Evolutionary conservation across 1,140 invertebrate species (phyloP), one percentile per base, ranked within the genome.

Genomic region (Geopemphigus sp.): DNA sequence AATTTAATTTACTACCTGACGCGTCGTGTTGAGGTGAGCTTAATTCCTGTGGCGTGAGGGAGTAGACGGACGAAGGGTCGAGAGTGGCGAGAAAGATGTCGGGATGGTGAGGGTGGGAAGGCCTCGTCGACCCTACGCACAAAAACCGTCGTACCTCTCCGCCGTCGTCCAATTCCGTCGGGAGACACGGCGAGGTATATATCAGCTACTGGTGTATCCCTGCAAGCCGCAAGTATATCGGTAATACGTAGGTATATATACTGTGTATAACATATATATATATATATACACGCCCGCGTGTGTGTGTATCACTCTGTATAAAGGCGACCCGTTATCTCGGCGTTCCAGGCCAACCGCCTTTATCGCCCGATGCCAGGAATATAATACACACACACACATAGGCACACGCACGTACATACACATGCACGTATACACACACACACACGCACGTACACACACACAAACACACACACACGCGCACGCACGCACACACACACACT

Each of bases 1-100:
- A 78, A 78, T 78, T 78, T 47, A 78, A 78, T 78, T 78, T 78
- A 61, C 73, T 78, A 78, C 73, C 73, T 78, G 73, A 78, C 73
- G 73, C 73, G 73, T 78, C 39, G 73, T 61, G 73, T 78, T 50
- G 73, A 78, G 73, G 56, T 61, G 56, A 61, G 72, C 53, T 78
- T 78, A 78, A 78, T 78, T 78, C 73, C 45, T 39, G 68, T 70
- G 32, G 32, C 32, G 32, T 3, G 3, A 39, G 32, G 32, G n/a
- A n/a, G n/a, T 8, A 8, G 8, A 39, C 32, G 8, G 3, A 8
- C 32, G 32, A 39, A 39, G 32, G 32, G 32, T 4, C 32, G 32
- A 39, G 32, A 4, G 32, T n/a, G n/a, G n/a, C n/a, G n/a, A n/a
- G n/a, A n/a, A n/a, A n/a, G n/a, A n/a, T n/a, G n/a, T n/a, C n/a